phyloP scores from a whole-genome alignment of 2,113 vertebrate genomes.

The Chrysochloris asiatica region DNA sequence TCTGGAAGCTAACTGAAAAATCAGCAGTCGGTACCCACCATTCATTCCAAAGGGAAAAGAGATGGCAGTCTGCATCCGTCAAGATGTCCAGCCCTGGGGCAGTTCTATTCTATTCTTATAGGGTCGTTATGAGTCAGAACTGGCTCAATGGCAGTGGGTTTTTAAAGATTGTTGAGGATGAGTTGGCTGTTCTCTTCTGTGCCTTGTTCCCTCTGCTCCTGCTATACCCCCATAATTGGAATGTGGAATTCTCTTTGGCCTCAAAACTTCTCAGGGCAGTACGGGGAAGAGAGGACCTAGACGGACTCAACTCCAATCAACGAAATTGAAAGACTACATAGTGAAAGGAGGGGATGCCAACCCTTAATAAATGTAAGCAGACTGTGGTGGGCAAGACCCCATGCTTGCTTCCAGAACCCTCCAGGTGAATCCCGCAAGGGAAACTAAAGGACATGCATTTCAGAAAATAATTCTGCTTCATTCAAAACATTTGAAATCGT shows the following conservation, averaged over 20 bases:
- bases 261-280: background rate
- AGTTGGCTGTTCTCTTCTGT: background rate
- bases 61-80: background rate
- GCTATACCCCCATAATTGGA: background rate
- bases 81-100: background rate
- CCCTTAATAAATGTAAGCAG: background rate
- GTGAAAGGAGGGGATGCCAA: background rate
- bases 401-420: background rate
- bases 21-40: background rate
- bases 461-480: background rate
- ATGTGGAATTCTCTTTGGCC: background rate
- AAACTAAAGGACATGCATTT: background rate
- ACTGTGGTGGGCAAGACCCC: background rate
- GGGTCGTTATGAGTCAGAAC: background rate
- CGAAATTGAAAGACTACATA: background rate
- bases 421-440: background rate
- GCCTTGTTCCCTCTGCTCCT: accelerated
- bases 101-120: background rate
- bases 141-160: background rate
- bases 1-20: background rate
- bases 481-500: background rate
- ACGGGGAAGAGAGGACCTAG: background rate
- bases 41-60: background rate
- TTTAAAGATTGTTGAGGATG: background rate
- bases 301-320: background rate